Evolutionary conservation across 2,888 invertebrate species (phyloP), one percentile per base, ranked within the genome.

Genomic region (Argyra leucocephala): DNA sequence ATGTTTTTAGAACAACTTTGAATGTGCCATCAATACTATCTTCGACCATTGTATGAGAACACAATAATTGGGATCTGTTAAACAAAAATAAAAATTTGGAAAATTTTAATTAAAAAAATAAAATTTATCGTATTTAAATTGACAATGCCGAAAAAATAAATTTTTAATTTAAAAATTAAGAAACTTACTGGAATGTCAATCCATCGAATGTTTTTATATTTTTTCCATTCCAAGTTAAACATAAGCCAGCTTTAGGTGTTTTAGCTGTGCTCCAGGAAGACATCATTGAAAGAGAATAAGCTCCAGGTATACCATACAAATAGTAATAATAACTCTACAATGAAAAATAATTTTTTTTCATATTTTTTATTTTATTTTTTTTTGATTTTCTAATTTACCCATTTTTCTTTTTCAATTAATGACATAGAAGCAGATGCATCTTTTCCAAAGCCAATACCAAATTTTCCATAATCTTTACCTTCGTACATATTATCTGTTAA

Each of bases 151-250:
- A n/a, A n/a, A n/a, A 36, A 60, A 62, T 15, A 36, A 60, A 64
- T n/a, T 64, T n/a, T 68, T 64, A 63, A 60, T 24, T 10, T n/a
- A 36, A 23, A 22, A 58, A 61, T n/a, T 0, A 23, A 18, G 58
- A 36, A 64, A 70, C 74, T 69, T 69, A 88, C 88, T 86, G 87
- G 73, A 85, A 88, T 62, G 92, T 84, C 72, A 85, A 84, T 9
- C 91, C 91, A 79, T 94, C 93, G 73, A 93, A 93, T 0, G 93
- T 92, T 76, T 91, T 90, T 72, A 88, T 88, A 78, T 93, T 92
- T 21, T 84, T 82, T 37, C 89, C 89, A 24, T 88, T 87, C 93
- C 93, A 94, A 2, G 88, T 86, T 65, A 88, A 84, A 72, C 94
- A 94, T 15, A 84, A 82, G 0, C 89, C 88, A 0, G 87, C 84